Conservation (phyloP, 2,113 vertebrate species). For the Electrona antarctica region DNA sequence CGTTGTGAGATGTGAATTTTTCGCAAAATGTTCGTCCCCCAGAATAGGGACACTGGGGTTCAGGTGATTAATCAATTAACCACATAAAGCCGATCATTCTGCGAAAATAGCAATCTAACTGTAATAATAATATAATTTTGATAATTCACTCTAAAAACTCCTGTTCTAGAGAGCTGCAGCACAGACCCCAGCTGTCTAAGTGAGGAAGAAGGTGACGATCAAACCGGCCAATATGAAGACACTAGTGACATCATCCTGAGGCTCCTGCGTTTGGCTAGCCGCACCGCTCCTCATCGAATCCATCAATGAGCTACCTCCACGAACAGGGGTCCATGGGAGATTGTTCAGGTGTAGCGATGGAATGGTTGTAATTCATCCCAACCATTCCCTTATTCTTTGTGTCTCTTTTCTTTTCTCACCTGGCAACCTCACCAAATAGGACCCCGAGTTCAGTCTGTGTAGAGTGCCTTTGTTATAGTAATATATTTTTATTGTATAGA, state of each 20-base stretch:
- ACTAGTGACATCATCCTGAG: conserved; percentile 69
- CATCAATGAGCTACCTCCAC: conserved; percentile 63
- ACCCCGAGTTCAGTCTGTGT: conserved; percentile 35
- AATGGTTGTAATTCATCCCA: conserved; percentile 39
- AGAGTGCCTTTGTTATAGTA: conserved; percentile 58
- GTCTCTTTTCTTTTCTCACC: conserved; percentile 6
- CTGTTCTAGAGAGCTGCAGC: conserved; percentile 66
- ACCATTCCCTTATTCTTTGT: conserved; percentile 21
- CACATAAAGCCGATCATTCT: too few species aligned
- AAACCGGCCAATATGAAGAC: conserved; percentile 57
- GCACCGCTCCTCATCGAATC: conserved; percentile 61
- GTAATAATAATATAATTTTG: too few species aligned
- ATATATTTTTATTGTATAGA: conserved; percentile 71
- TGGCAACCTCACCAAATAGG: conserved; percentile 5
- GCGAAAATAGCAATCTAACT: too few species aligned
- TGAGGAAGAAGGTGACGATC: conserved; percentile 66
- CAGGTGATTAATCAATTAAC: too few species aligned
- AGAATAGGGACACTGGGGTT: too few species aligned
- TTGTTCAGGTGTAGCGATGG: not conserved
- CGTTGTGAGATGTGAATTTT: too few species aligned
- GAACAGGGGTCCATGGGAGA: conserved; percentile 2
- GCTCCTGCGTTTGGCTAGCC: conserved; percentile 69
- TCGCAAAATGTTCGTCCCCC: too few species aligned
- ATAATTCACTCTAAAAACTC: not conserved
- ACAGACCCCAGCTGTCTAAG: conserved; percentile 69